These are phyloP conservation scores for Brotula barbata DNA, from an alignment of 2,797 vertebrate genomes.

Conservation along the genomic window DNA sequence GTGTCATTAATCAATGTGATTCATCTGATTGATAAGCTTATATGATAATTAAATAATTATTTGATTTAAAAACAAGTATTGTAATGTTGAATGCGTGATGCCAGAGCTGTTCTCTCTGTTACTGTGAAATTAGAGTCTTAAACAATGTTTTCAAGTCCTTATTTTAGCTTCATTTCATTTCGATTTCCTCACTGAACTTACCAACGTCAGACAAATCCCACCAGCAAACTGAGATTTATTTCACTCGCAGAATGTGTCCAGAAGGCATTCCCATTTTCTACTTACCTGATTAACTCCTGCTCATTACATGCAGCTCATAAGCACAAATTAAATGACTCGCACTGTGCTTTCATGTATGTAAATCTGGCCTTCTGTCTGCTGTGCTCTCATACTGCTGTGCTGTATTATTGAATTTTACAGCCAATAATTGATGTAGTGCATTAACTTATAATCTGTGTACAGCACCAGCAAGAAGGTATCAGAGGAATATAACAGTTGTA, in stretches of 20 bases:
- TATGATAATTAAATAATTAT: too few relatives aligned
- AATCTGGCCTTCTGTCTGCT: conserved; percentile 9
- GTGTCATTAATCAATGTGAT: too few relatives aligned
- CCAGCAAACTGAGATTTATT: conserved; percentile 4
- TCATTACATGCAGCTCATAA: conserved; percentile 38
- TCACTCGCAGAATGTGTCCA: conserved; percentile 9
- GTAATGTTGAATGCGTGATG: too few relatives aligned
- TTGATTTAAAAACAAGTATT: too few relatives aligned
- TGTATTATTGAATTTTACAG: conserved; percentile 17
- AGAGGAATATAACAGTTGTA: not conserved
- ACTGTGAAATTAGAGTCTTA: too few relatives aligned
- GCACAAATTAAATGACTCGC: conserved; percentile 33
- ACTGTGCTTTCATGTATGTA: conserved; percentile 27
- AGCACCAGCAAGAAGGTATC: not conserved
- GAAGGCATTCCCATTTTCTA: conserved; percentile 16
- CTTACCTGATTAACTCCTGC: conserved; percentile 39
- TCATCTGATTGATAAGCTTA: too few relatives aligned
- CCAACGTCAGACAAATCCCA: not conserved
- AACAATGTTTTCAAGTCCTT: too few relatives aligned
- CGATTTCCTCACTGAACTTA: conserved; percentile 2
- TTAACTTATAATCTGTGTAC: not conserved
- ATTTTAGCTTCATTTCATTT: conserved; percentile 3
- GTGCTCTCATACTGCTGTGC: not conserved
- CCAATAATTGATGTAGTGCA: not conserved
- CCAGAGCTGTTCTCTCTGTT: too few relatives aligned